A percentile compares a stretch with the other conserved stretches of the same genome.
Conservation (phyloP, 2,797 vertebrate species). For the Hypotaenidia okinawae region DNA sequence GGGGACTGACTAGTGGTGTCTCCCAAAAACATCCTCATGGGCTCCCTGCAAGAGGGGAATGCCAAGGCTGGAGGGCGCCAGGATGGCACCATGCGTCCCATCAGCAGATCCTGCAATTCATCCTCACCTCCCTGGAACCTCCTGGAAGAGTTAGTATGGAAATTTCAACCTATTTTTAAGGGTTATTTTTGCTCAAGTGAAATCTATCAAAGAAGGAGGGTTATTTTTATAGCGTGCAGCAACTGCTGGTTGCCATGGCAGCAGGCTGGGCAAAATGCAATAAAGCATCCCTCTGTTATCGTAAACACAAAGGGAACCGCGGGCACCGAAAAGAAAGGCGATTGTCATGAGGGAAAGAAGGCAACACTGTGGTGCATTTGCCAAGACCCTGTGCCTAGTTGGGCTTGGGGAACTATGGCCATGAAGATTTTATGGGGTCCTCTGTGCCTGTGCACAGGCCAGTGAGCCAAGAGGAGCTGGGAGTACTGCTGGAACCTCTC, state of each 20-base stretch:
- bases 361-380: neutral
- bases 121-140: slow-evolving; percentile 59
- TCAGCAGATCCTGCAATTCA: slow-evolving; percentile 49
- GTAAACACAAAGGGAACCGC: slow-evolving; percentile 84
- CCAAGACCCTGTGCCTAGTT: neutral
- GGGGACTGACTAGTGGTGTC: neutral
- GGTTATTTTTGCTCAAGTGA: slow-evolving; percentile 85
- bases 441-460: accelerated
- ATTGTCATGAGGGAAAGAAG: slow-evolving; percentile 51
- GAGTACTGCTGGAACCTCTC: neutral
- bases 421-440: neutral
- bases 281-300: slow-evolving; percentile 84
- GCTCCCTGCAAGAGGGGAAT: accelerated
- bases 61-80: neutral
- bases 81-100: neutral
- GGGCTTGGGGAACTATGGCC: neutral
- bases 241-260: slow-evolving; percentile 83
- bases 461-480: neutral
- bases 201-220: slow-evolving; percentile 85
- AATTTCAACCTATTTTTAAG: slow-evolving; percentile 88
- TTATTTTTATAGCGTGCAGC: slow-evolving; percentile 84
- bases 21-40: neutral
- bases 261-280: slow-evolving; percentile 79
- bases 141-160: slow-evolving; percentile 81
- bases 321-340: slow-evolving; percentile 74